Evolutionary conservation across 2,113 vertebrate genomes (phyloP).

Genomic region (Oophaga pumilio): DNA sequence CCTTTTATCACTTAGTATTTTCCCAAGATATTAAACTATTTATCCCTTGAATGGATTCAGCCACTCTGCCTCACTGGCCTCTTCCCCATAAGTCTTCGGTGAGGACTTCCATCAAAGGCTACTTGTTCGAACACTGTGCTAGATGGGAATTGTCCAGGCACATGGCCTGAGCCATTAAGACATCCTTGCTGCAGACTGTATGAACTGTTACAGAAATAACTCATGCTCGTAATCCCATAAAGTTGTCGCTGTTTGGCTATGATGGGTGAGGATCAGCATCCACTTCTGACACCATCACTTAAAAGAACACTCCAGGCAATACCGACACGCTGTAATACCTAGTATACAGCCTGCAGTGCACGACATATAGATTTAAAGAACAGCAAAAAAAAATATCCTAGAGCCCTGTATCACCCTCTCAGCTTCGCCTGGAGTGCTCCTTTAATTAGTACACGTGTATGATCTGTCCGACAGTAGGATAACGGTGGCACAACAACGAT

Average conservation of each 20-base stretch:
- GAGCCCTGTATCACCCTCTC: too few species aligned
- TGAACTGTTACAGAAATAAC: neutral
- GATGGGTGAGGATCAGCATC: too few species aligned
- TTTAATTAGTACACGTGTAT: too few species aligned
- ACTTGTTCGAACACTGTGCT: constrained; percentile 23
- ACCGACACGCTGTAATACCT: neutral
- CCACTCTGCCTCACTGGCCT: constrained; percentile 38
- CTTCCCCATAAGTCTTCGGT: constrained; percentile 28
- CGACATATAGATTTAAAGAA: neutral
- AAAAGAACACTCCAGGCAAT: neutral
- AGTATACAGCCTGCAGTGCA: neutral
- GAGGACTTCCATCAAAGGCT: constrained; percentile 49
- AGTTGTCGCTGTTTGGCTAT: neutral
- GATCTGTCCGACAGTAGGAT: too few species aligned
- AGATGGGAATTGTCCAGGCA: constrained; percentile 15
- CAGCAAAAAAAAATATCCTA: neutral
- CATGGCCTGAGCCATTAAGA: constrained; percentile 48
- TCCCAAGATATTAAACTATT: constrained; percentile 54
- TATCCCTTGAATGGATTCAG: constrained; percentile 52
- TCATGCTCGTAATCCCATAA: neutral
- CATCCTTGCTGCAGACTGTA: neutral
- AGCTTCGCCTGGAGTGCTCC: too few species aligned
- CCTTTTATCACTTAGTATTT: constrained; percentile 55
- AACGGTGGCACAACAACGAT: too few species aligned
- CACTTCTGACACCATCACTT: neutral